Percentiles rank a stretch among this genome's conserved stretches.
phyloP scores from a whole-genome alignment of 2,797 vertebrate genomes.

The Hyperoplus lanceolatus region DNA sequence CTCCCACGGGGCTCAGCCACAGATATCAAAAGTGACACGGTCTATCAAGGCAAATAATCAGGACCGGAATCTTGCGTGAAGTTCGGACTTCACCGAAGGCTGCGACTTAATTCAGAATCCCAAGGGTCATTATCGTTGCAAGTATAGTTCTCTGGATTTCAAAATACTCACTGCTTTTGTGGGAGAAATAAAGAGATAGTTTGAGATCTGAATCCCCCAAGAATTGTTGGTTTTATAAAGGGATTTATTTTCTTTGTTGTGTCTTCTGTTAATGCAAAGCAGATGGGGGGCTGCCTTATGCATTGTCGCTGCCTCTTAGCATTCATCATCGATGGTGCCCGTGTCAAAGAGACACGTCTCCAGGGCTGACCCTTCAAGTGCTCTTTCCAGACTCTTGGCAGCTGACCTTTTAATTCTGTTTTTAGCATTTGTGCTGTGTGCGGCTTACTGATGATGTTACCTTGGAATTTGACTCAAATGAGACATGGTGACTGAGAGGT shows the following conservation, averaged over 20 bases:
- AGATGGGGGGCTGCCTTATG: no score
- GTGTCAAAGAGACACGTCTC: conserved; percentile 52
- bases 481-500: conserved; percentile 37
- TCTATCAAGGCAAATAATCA: conserved; percentile 57
- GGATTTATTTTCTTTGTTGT: neutral
- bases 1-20: conserved; percentile 54
- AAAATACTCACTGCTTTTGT: neutral
- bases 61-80: conserved; percentile 8
- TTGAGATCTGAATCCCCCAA: neutral
- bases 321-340: conserved; percentile 23
- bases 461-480: conserved; percentile 25
- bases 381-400: conserved; percentile 70
- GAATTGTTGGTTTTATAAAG: neutral
- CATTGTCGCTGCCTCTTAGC: conserved; percentile 11
- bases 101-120: conserved; percentile 1
- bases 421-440: conserved; percentile 41
- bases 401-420: conserved; percentile 74
- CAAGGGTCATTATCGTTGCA: neutral
- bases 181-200: neutral
- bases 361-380: conserved; percentile 61
- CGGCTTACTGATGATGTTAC: conserved; percentile 50
- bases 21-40: conserved; percentile 59
- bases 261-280: conserved; percentile 19
- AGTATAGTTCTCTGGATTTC: neutral
- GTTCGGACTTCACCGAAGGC: conserved; percentile 17